Conservation (phyloP, 2,797 vertebrate genomes). For the Orientallactaga sibirica region DNA sequence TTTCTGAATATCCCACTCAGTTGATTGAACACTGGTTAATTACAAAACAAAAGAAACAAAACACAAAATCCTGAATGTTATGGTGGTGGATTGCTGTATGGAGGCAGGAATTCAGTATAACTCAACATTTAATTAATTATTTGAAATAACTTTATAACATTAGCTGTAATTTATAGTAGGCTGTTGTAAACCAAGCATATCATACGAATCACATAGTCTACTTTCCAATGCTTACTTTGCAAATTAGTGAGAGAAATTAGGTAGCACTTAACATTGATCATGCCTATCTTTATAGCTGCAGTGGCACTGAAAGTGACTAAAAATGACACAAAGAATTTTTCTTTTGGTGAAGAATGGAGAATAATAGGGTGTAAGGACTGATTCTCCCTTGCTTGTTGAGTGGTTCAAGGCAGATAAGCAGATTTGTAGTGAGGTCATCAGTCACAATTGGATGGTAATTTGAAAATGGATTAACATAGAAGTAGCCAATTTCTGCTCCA, state of each 20-base stretch:
- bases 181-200: constrained; percentile 24
- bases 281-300: constrained; percentile 67
- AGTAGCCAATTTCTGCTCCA: constrained; percentile 87
- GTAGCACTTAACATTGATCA: constrained; percentile 68
- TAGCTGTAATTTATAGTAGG: neutral
- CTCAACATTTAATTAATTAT: neutral
- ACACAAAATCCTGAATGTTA: neutral
- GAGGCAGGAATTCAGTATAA: neutral
- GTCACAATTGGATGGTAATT: constrained; percentile 89
- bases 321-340: constrained; percentile 56
- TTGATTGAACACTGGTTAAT: neutral
- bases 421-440: constrained; percentile 87
- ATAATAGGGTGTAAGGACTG: constrained; percentile 74
- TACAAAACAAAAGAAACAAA: too few relatives aligned
- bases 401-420: constrained; percentile 83
- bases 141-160: constrained; percentile 47
- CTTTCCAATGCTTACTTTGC: constrained; percentile 63
- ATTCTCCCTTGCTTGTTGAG: constrained; percentile 81
- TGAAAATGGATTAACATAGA: constrained; percentile 88
- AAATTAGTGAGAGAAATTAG: constrained; percentile 67
- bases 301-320: constrained; percentile 66
- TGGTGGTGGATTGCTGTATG: neutral
- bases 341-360: constrained; percentile 67
- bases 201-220: neutral
- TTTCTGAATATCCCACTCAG: neutral